Evolutionary conservation across 2,113 vertebrate genomes (phyloP).

Genomic region (Corythornis cristatus): DNA sequence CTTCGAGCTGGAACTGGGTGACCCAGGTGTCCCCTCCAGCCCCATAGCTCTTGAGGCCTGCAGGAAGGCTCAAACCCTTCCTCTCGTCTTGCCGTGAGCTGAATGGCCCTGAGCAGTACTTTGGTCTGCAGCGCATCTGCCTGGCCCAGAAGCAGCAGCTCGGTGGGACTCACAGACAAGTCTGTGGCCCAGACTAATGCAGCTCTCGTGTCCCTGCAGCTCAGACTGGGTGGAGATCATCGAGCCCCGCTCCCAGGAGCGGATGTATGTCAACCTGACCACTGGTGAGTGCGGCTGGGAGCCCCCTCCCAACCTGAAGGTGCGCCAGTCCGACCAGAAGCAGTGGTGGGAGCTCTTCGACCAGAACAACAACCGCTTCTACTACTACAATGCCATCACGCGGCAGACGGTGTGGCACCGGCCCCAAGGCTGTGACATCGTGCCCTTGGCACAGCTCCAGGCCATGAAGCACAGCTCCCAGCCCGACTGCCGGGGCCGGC

Average conservation of each 20-base stretch:
- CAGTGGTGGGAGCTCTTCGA: slow-evolving; percentile 95
- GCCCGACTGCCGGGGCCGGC: slow-evolving; percentile 46
- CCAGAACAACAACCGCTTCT: slow-evolving; percentile 86
- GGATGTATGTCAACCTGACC: slow-evolving; percentile 88
- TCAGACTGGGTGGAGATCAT: slow-evolving; percentile 92
- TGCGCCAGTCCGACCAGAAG: slow-evolving; percentile 86
- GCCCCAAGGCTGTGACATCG: slow-evolving; percentile 86
- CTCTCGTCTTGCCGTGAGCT: neutral
- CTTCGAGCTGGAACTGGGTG: too few relatives aligned
- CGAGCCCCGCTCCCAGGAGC: slow-evolving; percentile 87
- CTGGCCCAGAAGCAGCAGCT: neutral
- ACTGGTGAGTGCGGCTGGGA: slow-evolving; percentile 90
- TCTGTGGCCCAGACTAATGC: neutral
- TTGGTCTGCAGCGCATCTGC: neutral
- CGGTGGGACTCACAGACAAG: neutral
- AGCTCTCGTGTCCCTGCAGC: slow-evolving; percentile 61
- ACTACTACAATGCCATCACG: slow-evolving; percentile 88
- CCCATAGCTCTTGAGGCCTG: too few relatives aligned
- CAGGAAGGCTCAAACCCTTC: too few relatives aligned
- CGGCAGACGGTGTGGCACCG: slow-evolving; percentile 89
- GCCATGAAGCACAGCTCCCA: slow-evolving; percentile 84
- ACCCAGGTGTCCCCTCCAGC: too few relatives aligned
- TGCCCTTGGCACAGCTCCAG: slow-evolving; percentile 89
- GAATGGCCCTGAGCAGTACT: neutral
- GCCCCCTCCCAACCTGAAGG: slow-evolving; percentile 77